Base-by-base conservation (phyloP, 2,888 invertebrate species). In the Brachyptera putata region DNA sequence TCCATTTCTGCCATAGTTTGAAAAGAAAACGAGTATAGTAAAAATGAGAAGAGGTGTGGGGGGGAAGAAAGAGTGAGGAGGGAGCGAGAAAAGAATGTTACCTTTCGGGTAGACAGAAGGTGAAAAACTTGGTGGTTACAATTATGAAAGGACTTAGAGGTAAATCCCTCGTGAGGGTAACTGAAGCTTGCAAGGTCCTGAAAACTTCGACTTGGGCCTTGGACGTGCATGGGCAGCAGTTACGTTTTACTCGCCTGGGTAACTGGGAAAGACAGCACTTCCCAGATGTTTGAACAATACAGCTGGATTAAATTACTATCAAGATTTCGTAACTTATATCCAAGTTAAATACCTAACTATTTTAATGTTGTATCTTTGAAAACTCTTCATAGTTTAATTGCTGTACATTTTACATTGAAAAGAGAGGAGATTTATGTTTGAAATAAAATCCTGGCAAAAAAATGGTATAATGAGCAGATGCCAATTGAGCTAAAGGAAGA, bases 1-100 rank as follows among this genome's bases (percentile, higher is more conserved):
- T 61, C 61, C 46, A 46, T 58, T 61, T 61, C 41, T 55, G 36
- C 57, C 55, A 53, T 57, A 61, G 48, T 61, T 61, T 61, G 5
- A 36, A 50, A 48, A 43, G 56, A 30, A 60, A 37, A 60, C 37
- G 25, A 60, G 37, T 41, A 41, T 30, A 30, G n/a, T n/a, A n/a
- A n/a, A n/a, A n/a, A n/a, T n/a, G n/a, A n/a, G n/a, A n/a, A n/a
- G n/a, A n/a, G n/a, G n/a, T n/a, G n/a, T n/a, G n/a, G n/a, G n/a
- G n/a, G n/a, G 39, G 24, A 14, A 24, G 48, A 41, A 25, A 39
- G 53, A 50, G 58, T 25, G 41, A 25, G 37, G 21, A 21, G 41
- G 13, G 58, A 43, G 36, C 11, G 30, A 58, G 58, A 58, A 58
- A 57, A 58, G 41, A 53, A 53, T 53, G 34, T 36, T 36, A 53